Percentiles rank a stretch among this genome's conserved stretches.
Evolutionary conservation across 2,888 invertebrate species (phyloP).

Genomic region (Sesia bembeciformis): DNA sequence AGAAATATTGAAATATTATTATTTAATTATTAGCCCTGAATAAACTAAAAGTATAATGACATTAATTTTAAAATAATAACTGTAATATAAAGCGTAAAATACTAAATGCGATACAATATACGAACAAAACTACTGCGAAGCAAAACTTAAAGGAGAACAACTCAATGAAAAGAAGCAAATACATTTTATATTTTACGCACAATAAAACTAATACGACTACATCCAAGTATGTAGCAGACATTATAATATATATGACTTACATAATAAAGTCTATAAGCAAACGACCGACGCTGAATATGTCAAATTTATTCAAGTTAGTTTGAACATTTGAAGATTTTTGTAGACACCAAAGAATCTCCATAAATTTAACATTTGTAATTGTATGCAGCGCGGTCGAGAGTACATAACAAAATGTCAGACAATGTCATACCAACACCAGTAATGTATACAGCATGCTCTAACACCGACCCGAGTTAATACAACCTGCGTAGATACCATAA

Average conservation of each 20-base stretch:
- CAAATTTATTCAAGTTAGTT: too few species aligned
- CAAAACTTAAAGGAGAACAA: slow-evolving; percentile 11
- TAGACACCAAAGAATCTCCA: too few species aligned
- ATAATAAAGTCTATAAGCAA: too few species aligned
- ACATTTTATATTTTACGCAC: slow-evolving; percentile 52
- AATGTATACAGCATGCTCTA: slow-evolving; percentile 35
- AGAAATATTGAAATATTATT: slow-evolving; percentile 15
- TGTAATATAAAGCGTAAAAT: slow-evolving; percentile 35
- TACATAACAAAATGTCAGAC: slow-evolving; percentile 21
- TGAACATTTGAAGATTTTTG: too few species aligned
- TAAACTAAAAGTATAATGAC: background rate
- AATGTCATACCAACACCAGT: slow-evolving; percentile 70
- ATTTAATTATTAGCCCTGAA: background rate
- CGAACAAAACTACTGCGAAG: background rate
- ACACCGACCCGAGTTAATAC: slow-evolving; percentile 13
- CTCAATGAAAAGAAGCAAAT: slow-evolving; percentile 33
- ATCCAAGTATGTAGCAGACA: too few species aligned
- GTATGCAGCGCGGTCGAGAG: background rate
- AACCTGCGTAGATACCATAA: slow-evolving; percentile 29
- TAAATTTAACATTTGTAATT: too few species aligned
- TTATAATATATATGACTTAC: too few species aligned
- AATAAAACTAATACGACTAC: slow-evolving; percentile 14
- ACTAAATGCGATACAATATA: slow-evolving; percentile 26
- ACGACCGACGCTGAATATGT: too few species aligned
- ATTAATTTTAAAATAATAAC: background rate